Evolutionary conservation across 2,113 vertebrate species (phyloP), one percentile per base, ranked within the genome.

Genomic region (Oncorhynchus keta): DNA sequence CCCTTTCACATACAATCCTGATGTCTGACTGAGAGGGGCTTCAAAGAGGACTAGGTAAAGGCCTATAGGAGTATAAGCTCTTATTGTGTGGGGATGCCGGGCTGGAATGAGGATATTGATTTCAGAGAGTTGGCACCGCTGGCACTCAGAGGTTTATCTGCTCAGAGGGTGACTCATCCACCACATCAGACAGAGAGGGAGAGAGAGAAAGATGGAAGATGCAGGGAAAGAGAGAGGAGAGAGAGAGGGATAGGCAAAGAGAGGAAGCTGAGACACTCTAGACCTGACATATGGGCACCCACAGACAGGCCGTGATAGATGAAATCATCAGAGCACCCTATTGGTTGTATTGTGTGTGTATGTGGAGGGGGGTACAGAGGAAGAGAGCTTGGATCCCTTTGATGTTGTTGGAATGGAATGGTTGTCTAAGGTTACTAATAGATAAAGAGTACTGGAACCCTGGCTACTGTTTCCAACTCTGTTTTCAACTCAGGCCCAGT

Each of bases 101-200:
- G 65, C 76, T 77, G 72, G 79, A 68, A 80, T 77, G 68, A 80
- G 75, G 81, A 74, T 85, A 85, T 84, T 81, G 80, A 83, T 81
- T 85, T 83, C 86, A 86, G 69, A 55, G 75, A 2, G 1, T 57
- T 61, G 66, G 69, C 77, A 61, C 64, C 75, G 75, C 66, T 74
- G 84, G 84, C 77, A 72, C 73, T 86, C 16, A 55, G 13, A 13
- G 28, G 1, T 79, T 76, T 79, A 86, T 85, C 78, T 80, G n/a
- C 59, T 61, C 8, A 20, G 39, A 45, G 73, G 71, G 74, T 78
- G 81, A 83, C 74, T 71, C 67, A 62, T 45, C 72, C 35, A 59
- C 77, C 48, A 59, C 77, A 76, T 13, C 68, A 64, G 68, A 75
- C 69, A 80, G 12, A 79, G 76, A 77, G 69, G 70, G 9, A 72